A percentile compares a stretch with the other conserved stretches of the same genome.
Conservation (phyloP, 2,888 invertebrate species). For the Gasteruption jaculator region DNA sequence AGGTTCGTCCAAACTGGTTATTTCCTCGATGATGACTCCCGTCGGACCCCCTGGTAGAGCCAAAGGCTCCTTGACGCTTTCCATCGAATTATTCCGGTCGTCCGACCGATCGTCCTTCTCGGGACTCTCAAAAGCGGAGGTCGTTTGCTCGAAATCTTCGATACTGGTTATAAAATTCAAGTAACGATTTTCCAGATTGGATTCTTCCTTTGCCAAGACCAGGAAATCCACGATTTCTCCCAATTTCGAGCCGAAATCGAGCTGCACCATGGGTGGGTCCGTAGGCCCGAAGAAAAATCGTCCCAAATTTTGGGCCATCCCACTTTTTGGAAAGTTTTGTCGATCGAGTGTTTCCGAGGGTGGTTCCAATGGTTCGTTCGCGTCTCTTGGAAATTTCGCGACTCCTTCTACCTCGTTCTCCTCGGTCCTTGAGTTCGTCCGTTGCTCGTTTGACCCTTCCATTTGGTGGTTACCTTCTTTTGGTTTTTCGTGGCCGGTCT, state of each 20-base stretch:
- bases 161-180: slow-evolving; percentile 41
- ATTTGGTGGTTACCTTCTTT: too few relatives aligned
- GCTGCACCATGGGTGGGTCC: slow-evolving; percentile 16
- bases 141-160: slow-evolving; percentile 28
- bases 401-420: slow-evolving; percentile 16
- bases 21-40: slow-evolving; percentile 42
- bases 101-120: slow-evolving; percentile 10
- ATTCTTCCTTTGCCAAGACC: slow-evolving; percentile 26
- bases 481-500: too few relatives aligned
- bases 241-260: slow-evolving; percentile 15
- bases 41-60: slow-evolving; percentile 26
- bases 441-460: not conserved
- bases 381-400: slow-evolving; percentile 15
- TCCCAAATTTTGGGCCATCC: not conserved
- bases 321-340: not conserved
- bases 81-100: slow-evolving; percentile 13
- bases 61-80: slow-evolving; percentile 28
- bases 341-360: too few relatives aligned
- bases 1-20: slow-evolving; percentile 28
- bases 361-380: too few relatives aligned
- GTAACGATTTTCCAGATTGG: slow-evolving; percentile 29
- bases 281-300: slow-evolving; percentile 16
- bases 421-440: slow-evolving; percentile 11
- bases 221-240: slow-evolving; percentile 27
- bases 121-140: not conserved